Conservation (phyloP, 2,113 vertebrate species). For the Thalassoma bifasciatum region DNA sequence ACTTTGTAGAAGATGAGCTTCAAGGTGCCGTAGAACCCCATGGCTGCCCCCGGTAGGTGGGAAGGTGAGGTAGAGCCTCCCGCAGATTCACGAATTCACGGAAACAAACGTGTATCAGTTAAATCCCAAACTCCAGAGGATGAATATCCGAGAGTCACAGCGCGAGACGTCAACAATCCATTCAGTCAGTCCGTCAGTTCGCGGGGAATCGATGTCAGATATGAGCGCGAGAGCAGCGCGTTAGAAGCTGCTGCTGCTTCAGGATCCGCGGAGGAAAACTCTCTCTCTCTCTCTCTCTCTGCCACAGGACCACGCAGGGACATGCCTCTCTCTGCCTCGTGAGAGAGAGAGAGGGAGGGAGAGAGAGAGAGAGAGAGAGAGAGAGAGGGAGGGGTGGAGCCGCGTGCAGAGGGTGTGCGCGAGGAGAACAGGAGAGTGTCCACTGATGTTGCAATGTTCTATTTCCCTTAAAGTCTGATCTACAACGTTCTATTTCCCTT, state of each 20-base stretch:
- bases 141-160: neutral
- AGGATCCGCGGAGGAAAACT: slow-evolving; percentile 13
- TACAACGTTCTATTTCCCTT: no score
- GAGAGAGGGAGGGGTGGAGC: slow-evolving; percentile 53
- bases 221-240: neutral
- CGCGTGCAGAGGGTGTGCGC: slow-evolving; percentile 11
- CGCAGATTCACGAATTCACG: neutral
- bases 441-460: no score
- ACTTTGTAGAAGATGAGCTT: slow-evolving; percentile 99
- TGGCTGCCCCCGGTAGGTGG: slow-evolving; percentile 76
- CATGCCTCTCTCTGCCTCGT: slow-evolving; percentile 78
- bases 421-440: neutral
- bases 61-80: slow-evolving; percentile 63
- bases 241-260: neutral
- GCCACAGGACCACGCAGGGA: slow-evolving; percentile 76
- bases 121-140: neutral
- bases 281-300: slow-evolving; percentile 6
- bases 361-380: slow-evolving; percentile 17
- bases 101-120: accelerated
- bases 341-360: slow-evolving; percentile 28
- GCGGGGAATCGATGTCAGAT: neutral
- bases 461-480: neutral
- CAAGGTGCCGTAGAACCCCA: slow-evolving; percentile 97
- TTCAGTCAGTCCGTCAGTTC: neutral
- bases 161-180: slow-evolving; percentile 40